Evolutionary conservation across 2,888 invertebrate species (phyloP), one percentile per base, ranked within the genome.

Genomic region (Crematogaster levior): DNA sequence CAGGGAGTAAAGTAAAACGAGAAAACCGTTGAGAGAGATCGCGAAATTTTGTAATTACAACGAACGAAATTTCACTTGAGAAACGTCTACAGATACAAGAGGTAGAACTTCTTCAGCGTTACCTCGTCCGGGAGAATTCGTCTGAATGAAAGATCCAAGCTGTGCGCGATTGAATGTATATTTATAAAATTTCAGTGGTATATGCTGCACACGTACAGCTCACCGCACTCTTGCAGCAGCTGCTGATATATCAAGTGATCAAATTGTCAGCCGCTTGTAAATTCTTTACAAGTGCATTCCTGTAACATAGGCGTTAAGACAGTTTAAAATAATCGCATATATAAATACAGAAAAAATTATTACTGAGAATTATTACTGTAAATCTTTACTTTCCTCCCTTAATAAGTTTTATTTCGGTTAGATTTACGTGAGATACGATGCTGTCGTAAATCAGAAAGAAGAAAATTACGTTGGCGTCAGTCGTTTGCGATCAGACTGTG

Each of bases 41-140:
- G 40, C 27, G 27, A 77, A 72, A 72, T 77, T 77, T 15, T 46
- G 3, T 70, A 51, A 53, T 40, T 51, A 70, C 40, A 5, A 12
- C 37, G 3, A 53, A 72, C 37, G 10, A 46, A 48, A 72, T 53
- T n/a, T 72, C 5, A 3, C 30, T 63, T 18, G 27, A 24, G 21
- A 24, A 70, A 34, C 15, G 15, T 70, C 24, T 68, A 9, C 18
- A 30, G 12, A n/a, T 7, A 5, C 12, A 58, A 24, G 34, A 70
- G 10, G 12, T 34, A 34, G 12, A 65, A 43, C 43, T 43, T 18
- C 43, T 24, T 24, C 61, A 56, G 4, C 21, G 21, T 34, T 68
- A 24, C 18, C 58, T 34, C 58, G 6, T 34, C 34, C n/a, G n/a
- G 37, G 56, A 37, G 18, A n/a, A 72, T 24, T 12, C 10, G n/a